Conservation (phyloP, 2,797 vertebrate genomes). For the Holocentrus rufus region DNA sequence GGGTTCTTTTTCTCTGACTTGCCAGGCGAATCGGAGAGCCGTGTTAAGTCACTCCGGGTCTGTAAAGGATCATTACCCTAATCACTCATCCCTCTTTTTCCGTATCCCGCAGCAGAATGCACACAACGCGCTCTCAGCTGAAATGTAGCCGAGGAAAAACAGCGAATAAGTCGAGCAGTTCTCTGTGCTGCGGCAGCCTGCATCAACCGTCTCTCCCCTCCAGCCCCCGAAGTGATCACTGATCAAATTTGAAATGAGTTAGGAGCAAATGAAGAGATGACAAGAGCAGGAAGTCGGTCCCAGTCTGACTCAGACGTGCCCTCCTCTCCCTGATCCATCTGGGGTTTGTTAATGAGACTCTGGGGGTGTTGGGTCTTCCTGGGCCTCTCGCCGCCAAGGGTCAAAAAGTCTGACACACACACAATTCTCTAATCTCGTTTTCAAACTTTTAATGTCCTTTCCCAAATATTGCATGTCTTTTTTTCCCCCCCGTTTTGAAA, state of each 20-base stretch:
- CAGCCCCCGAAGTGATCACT: conserved; percentile 1
- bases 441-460: neutral
- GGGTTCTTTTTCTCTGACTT: too few species aligned
- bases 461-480: neutral
- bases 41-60: neutral
- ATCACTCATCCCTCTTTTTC: neutral
- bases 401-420: too few species aligned
- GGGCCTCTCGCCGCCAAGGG: conserved; percentile 21
- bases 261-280: conserved; percentile 18
- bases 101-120: neutral
- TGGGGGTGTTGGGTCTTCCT: conserved; percentile 6
- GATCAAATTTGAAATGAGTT: conserved; percentile 17
- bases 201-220: neutral
- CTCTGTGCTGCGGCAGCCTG: neutral
- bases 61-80: neutral
- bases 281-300: conserved; percentile 29
- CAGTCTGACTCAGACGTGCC: conserved; percentile 2
- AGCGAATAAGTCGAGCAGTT: too few species aligned
- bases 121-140: neutral
- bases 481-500: neutral
- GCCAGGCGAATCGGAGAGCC: too few species aligned
- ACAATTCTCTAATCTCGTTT: neutral
- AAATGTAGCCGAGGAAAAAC: neutral
- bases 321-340: conserved; percentile 52
- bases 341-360: conserved; percentile 62